Evolutionary conservation across 1,140 invertebrate genomes (phyloP).

Genomic region (Ips nitidus): DNA sequence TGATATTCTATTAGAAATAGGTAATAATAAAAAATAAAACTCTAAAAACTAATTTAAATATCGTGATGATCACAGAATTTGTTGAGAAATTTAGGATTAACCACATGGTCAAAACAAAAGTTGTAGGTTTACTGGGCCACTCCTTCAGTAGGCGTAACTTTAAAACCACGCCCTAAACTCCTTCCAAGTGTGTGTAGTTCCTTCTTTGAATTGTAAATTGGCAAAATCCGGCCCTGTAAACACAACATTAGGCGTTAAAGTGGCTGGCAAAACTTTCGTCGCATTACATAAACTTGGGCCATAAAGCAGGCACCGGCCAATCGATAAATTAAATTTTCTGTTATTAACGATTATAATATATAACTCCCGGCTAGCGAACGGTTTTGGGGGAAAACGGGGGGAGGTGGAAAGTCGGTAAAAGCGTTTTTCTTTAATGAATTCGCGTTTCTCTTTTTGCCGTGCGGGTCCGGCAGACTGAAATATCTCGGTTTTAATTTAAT

Average conservation of each 20-base stretch:
- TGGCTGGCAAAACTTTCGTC: slow-evolving; percentile 17
- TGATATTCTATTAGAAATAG: no score
- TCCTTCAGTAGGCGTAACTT: no score
- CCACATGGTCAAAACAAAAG: no score
- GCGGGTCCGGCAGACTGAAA: slow-evolving; percentile 34
- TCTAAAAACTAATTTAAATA: no score
- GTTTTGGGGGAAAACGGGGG: neutral
- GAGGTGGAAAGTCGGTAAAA: slow-evolving; percentile 24
- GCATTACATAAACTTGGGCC: slow-evolving; percentile 35
- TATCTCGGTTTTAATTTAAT: slow-evolving; percentile 48
- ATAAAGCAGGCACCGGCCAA: slow-evolving; percentile 40
- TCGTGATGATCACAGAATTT: no score
- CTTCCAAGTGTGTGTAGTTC: no score
- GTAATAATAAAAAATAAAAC: no score
- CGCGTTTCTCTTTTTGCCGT: slow-evolving; percentile 23
- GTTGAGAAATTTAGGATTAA: no score
- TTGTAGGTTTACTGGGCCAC: no score
- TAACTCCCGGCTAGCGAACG: slow-evolving; percentile 27
- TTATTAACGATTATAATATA: slow-evolving; percentile 52
- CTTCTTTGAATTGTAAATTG: no score
- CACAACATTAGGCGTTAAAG: slow-evolving; percentile 7
- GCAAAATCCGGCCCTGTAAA: neutral
- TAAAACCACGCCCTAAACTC: no score
- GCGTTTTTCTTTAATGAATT: slow-evolving; percentile 51
- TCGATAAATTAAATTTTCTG: slow-evolving; percentile 50